Conservation (phyloP, 2,888 invertebrate genomes). For the Apamea monoglypha region DNA sequence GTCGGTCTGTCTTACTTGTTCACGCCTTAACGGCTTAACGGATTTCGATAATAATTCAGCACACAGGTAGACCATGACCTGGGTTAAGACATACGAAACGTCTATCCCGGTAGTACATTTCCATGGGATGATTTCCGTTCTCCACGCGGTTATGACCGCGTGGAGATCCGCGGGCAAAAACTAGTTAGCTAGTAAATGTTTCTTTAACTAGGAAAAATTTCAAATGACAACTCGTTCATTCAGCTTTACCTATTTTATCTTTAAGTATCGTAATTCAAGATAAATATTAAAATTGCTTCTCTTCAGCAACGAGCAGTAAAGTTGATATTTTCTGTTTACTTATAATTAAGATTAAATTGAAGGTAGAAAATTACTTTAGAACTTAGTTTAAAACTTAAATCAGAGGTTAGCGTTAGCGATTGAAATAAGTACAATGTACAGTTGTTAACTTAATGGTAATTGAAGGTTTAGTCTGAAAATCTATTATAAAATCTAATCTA, state of each 20-base stretch:
- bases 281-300: conserved; percentile 33
- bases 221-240: conserved; percentile 2
- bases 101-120: no score
- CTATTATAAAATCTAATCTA: no score
- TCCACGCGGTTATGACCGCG: no score
- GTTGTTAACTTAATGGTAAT: conserved; percentile 35
- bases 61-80: background rate
- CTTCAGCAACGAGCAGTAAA: conserved; percentile 9
- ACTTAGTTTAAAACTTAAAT: conserved; percentile 39
- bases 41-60: background rate
- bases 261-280: conserved; percentile 22
- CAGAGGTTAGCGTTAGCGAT: conserved; percentile 2
- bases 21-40: background rate
- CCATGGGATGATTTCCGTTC: background rate
- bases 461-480: conserved; percentile 3
- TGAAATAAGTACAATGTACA: conserved; percentile 6
- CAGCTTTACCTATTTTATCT: background rate
- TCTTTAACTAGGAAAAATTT: background rate
- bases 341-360: conserved; percentile 39
- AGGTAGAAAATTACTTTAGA: conserved; percentile 31
- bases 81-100: no score
- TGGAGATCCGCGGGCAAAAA: background rate
- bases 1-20: background rate
- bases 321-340: conserved; percentile 51
- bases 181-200: background rate